phyloP scores from a whole-genome alignment of 1,140 invertebrate species.

The Pissodes strobi region DNA sequence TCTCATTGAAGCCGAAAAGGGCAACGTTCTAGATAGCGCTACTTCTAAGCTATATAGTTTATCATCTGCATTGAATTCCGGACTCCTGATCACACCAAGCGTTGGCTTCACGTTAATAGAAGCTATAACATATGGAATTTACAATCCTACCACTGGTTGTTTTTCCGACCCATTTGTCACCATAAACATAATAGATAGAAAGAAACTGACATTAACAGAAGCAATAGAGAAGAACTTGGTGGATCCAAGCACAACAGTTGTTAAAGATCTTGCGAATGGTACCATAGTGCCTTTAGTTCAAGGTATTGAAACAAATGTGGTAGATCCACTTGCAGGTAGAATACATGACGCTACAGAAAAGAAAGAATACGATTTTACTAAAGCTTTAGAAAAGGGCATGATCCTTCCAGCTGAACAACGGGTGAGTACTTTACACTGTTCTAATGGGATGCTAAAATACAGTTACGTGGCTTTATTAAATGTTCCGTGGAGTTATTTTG shows the following conservation, averaged over 20 bases:
- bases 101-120: conserved; percentile 80
- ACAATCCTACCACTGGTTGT: conserved; percentile 76
- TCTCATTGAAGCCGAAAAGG: conserved; percentile 84
- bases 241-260: conserved; percentile 81
- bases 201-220: conserved; percentile 74
- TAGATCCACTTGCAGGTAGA: conserved; percentile 76
- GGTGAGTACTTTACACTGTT: conserved; percentile 70
- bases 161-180: conserved; percentile 80
- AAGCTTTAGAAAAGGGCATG: conserved; percentile 85
- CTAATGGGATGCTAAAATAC: conserved; percentile 9
- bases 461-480: not conserved
- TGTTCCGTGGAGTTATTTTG: not conserved
- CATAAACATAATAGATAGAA: conserved; percentile 67
- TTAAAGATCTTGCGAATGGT: conserved; percentile 78
- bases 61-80: conserved; percentile 73
- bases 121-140: conserved; percentile 79
- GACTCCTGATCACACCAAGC: conserved; percentile 75
- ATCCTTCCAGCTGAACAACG: conserved; percentile 87
- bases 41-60: conserved; percentile 80
- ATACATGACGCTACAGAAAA: conserved; percentile 67
- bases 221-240: conserved; percentile 78
- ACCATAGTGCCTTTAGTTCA: conserved; percentile 76
- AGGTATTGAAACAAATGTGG: conserved; percentile 73
- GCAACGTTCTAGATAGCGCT: conserved; percentile 78
- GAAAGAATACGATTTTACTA: conserved; percentile 76